A percentile compares a stretch with the other conserved stretches of the same genome.
Conservation (phyloP, 2,797 vertebrate species). For the Todus mexicanus region DNA sequence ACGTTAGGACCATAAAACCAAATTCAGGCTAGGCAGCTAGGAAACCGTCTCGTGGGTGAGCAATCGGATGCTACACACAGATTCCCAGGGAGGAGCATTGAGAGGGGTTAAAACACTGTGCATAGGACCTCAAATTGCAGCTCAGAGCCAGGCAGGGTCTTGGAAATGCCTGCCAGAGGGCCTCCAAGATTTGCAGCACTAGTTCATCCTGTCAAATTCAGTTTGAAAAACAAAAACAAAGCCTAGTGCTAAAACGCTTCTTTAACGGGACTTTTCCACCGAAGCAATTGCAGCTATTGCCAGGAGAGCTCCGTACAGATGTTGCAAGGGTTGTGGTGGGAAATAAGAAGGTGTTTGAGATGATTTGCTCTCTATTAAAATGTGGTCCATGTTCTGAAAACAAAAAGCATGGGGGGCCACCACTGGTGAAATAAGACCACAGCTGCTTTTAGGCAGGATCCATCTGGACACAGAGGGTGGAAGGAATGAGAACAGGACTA, state of each 20-base stretch:
- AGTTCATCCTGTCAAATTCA: neutral
- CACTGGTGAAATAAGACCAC: neutral
- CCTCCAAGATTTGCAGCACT: neutral
- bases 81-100: neutral
- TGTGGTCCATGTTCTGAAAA: neutral
- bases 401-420: neutral
- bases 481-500: neutral
- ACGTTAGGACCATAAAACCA: neutral
- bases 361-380: neutral
- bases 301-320: neutral
- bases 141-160: neutral
- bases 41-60: neutral
- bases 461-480: neutral
- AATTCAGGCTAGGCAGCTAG: neutral
- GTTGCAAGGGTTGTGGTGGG: neutral
- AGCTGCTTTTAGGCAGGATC: neutral
- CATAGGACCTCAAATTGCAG: neutral
- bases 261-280: neutral
- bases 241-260: neutral
- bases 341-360: neutral
- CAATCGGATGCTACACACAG: neutral
- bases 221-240: neutral
- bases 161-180: neutral
- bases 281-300: neutral
- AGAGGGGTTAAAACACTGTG: neutral